Evolutionary conservation across 1,140 invertebrate species (phyloP), one percentile per base, ranked within the genome.

Genomic region (Physella acuta): DNA sequence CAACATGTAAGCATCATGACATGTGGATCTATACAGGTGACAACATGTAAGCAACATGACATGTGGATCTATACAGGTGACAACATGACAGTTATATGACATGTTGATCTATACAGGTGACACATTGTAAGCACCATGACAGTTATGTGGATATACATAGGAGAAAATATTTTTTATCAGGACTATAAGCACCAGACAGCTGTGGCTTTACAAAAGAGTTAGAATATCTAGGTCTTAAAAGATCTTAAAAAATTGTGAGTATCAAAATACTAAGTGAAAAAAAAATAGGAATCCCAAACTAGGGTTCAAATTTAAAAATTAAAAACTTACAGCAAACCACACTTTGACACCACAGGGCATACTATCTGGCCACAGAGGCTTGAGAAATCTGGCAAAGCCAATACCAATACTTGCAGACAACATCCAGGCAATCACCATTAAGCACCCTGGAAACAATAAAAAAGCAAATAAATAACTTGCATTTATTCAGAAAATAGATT

Each of bases 401-500:
- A 78, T 61, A 0, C 77, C 77, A 33, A 76, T 73, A 68, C 77
- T 78, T 8, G 67, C 73, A 28, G 71, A 68, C 8, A 76, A 36
- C 8, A 78, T 58, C 77, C 77, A 78, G 3, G 75, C 73, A 37
- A 76, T 49, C 1, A 70, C 61, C 77, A 78, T 78, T n/a, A 78
- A 51, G 20, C 58, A 72, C 4, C 75, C 77, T 68, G 66, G 11
- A 58, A 33, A 39, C 26, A 28, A 3, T 28, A 11, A 5, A 26
- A 55, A 16, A 26, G 14, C 5, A 26, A n/a, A 55, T 55, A n/a
- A n/a, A n/a, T n/a, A n/a, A n/a, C n/a, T n/a, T n/a, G n/a, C n/a
- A n/a, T n/a, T n/a, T n/a, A n/a, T n/a, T n/a, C n/a, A n/a, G n/a
- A n/a, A n/a, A n/a, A n/a, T n/a, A n/a, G n/a, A n/a, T n/a, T n/a